phyloP scores from a whole-genome alignment of 2,797 vertebrate genomes.

The Hipposideros larvatus region DNA sequence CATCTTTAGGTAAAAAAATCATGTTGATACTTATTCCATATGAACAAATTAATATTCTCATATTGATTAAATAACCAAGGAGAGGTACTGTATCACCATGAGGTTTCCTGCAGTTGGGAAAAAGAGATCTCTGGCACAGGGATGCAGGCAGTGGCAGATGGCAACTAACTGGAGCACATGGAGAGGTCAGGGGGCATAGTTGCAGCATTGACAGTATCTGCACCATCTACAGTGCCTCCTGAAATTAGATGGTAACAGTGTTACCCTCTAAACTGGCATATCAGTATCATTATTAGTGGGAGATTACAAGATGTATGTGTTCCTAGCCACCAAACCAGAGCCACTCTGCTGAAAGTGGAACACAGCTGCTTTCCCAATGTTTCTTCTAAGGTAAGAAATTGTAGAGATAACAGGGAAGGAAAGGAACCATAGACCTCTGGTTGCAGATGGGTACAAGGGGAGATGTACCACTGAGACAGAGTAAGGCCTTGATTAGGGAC shows the following conservation, averaged over 20 bases:
- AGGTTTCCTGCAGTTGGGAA: not conserved
- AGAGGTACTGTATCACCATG: not conserved
- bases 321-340: not conserved
- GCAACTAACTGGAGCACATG: not conserved
- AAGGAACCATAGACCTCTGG: not conserved
- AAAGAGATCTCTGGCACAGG: not conserved
- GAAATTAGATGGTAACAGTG: not conserved
- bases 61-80: not conserved
- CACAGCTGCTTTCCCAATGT: not conserved
- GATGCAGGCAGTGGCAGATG: not conserved
- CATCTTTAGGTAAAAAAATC: not conserved
- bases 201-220: no score
- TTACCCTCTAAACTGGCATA: not conserved
- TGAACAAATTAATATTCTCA: not conserved
- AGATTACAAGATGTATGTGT: not conserved
- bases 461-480: not conserved
- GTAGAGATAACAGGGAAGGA: not conserved
- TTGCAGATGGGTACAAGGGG: fast-evolving
- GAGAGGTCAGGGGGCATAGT: not conserved
- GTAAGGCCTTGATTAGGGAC: not conserved
- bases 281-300: not conserved
- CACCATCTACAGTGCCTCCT: fast-evolving
- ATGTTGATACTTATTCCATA: not conserved
- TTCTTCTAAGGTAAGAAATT: not conserved
- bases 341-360: not conserved